phyloP scores from a whole-genome alignment of 2,888 invertebrate genomes.

The Drepana falcataria region DNA sequence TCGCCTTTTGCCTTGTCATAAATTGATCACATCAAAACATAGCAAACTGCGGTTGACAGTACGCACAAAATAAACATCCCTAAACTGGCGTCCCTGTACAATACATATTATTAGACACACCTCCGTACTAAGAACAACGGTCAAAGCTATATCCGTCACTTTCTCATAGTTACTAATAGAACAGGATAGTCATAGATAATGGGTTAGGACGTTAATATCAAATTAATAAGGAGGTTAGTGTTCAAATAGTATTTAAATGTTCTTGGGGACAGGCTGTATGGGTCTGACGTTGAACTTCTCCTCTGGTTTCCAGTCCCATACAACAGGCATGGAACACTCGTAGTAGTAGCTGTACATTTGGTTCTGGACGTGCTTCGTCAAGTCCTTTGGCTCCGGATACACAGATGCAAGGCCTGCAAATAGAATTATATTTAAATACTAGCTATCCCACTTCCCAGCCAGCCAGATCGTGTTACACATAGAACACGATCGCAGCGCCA shows the following conservation, averaged over 20 bases:
- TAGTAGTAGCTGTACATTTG: conserved; percentile 90
- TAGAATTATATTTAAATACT: conserved; percentile 4
- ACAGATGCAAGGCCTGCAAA: conserved; percentile 87
- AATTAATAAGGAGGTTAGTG: neutral
- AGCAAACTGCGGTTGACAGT: neutral
- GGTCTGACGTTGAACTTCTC: conserved; percentile 65
- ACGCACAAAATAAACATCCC: neutral
- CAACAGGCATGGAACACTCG: conserved; percentile 85
- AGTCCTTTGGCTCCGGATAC: conserved; percentile 90
- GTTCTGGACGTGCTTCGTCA: conserved; percentile 83
- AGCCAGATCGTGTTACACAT: too few species aligned
- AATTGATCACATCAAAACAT: too few species aligned
- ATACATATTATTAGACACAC: neutral
- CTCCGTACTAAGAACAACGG: neutral
- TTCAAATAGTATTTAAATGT: conserved; percentile 50
- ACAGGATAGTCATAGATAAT: neutral
- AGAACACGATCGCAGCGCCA: too few species aligned
- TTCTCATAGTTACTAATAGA: neutral
- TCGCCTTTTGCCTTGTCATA: neutral
- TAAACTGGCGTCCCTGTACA: neutral
- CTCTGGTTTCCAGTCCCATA: conserved; percentile 81
- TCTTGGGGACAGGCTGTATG: conserved; percentile 68
- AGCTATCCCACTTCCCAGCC: too few species aligned
- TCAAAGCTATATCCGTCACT: neutral
- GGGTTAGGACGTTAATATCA: neutral